phyloP scores from a whole-genome alignment of 2,888 invertebrate genomes.

The Pseudococcus jackbeardsleyi region DNA sequence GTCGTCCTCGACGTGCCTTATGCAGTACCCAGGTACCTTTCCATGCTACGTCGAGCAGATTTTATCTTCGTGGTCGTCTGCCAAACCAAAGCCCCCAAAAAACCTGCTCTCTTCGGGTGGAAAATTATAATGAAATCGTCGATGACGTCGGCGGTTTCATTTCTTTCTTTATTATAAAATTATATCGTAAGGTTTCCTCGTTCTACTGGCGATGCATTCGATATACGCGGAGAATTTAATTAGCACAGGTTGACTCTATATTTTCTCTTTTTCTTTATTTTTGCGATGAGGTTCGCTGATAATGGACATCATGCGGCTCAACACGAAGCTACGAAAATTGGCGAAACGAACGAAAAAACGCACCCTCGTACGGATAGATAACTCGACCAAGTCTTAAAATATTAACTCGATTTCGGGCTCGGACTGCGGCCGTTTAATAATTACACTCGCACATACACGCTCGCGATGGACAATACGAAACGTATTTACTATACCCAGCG shows the following conservation, averaged over 20 bases:
- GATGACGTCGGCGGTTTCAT: not conserved
- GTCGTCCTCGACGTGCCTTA: not conserved
- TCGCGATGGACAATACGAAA: slow-evolving; percentile 32
- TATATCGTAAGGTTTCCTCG: no score
- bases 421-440: not conserved
- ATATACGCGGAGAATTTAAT: no score
- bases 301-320: no score
- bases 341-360: not conserved
- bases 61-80: not conserved
- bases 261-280: no score
- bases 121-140: no score
- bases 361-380: not conserved
- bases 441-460: not conserved
- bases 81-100: not conserved
- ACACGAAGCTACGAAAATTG: not conserved
- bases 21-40: not conserved
- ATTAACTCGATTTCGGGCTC: slow-evolving; percentile 19
- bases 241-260: no score
- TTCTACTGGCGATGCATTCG: no score
- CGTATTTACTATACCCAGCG: slow-evolving; percentile 3
- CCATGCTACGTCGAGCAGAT: not conserved
- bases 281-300: no score
- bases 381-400: slow-evolving; percentile 23
- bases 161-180: no score
- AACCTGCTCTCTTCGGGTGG: not conserved